Evolutionary conservation across 2,113 vertebrate species (phyloP).

Genomic region (Glaucidium brasilianum): DNA sequence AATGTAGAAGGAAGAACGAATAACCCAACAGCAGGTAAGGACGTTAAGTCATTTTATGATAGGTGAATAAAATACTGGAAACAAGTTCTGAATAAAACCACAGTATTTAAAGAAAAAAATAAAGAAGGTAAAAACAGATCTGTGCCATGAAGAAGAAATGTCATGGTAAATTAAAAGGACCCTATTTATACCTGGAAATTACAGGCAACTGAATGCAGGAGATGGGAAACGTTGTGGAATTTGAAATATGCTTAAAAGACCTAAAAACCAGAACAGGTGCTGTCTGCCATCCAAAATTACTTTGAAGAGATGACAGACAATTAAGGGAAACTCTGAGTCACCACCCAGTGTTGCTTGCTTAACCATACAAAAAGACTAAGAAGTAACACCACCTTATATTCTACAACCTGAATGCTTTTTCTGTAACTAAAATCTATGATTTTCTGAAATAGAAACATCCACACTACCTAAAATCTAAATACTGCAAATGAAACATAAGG

Average conservation of each 20-base stretch:
- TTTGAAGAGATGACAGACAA: neutral
- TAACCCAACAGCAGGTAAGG: neutral
- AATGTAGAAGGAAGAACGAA: neutral
- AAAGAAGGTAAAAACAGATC: neutral
- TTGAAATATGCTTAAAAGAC: neutral
- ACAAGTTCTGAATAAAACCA: neutral
- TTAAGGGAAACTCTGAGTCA: conserved; percentile 4
- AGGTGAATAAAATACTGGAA: neutral
- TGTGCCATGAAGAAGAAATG: neutral
- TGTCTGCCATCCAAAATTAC: neutral
- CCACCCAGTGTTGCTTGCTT: neutral
- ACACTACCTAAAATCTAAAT: neutral
- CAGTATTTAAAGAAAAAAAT: neutral
- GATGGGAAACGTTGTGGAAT: neutral
- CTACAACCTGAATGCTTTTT: neutral
- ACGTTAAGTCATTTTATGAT: neutral
- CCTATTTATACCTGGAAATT: conserved; percentile 22
- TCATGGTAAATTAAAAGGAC: neutral
- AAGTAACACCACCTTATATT: neutral
- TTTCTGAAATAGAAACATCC: neutral
- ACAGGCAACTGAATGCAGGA: neutral
- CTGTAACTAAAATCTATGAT: neutral
- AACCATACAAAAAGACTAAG: neutral
- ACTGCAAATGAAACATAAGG: neutral
- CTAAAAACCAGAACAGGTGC: neutral